Base-by-base conservation (phyloP, 2,888 invertebrate genomes). In the Ecliptopera silaceata region DNA sequence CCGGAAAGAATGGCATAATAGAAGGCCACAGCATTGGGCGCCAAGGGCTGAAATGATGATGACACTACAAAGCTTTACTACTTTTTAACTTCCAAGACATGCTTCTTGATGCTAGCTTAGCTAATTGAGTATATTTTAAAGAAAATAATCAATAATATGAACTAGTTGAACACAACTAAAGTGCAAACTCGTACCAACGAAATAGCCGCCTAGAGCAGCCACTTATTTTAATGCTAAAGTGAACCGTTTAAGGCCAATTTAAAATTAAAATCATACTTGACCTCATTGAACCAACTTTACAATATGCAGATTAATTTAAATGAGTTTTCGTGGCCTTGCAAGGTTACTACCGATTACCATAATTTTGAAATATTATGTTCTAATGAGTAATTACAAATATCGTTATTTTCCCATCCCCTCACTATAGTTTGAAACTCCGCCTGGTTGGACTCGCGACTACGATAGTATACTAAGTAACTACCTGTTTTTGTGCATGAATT, bases 221-320 rank as follows among this genome's bases (percentile, higher is more conserved):
- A 34, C 12, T 12, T 34, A 12, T 6, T n/a, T 32, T n/a, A 32
- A 32, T 32, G 36, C 26, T 13, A 36, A 38, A 55, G 20, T 44
- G 11, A 45, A 29, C 10, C n/a, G 11, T 29, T 36, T 49, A 13
- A 48, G 10, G 26, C n/a, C 18, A 44, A 49, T 38, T 48, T 29
- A 26, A 47, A 48, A 36, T 18, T 54, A 46, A 45, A 42, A 42
- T 41, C n/a, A 4, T 45, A 43, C 43, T 55, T 32, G 39, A 55
- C 49, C 49, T 44, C 39, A 49, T 49, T 49, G 38, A 17, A 39
- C 17, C 15, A 38, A 20, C 22, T 3, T 12, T 22, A 15, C 18
- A 55, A 44, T 52, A 13, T 31, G 45, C 8, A 39, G 12, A 39
- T 38, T 20, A 44, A 44, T 39, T n/a, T 49, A 22, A 26, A 44